Percentiles rank a stretch among this genome's conserved stretches.
Conservation (phyloP, 2,797 vertebrate species). For the Carapus acus region DNA sequence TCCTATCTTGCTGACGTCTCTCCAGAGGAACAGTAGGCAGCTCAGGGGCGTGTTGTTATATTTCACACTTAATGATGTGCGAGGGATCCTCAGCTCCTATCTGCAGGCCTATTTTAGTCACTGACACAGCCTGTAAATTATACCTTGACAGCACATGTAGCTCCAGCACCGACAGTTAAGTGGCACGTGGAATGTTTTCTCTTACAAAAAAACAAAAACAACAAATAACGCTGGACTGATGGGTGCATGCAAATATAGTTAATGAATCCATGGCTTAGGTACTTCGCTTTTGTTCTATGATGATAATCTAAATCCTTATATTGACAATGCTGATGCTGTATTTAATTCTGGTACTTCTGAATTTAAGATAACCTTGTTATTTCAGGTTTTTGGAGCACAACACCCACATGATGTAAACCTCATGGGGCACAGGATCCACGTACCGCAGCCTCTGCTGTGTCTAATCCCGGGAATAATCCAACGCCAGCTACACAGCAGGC, state of each 20-base stretch:
- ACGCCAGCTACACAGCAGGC: background rate
- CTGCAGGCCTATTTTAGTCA: constrained; percentile 63
- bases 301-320: background rate
- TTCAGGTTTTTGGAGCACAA: background rate
- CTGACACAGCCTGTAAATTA: constrained; percentile 58
- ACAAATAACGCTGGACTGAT: constrained; percentile 19
- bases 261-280: background rate
- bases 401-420: background rate
- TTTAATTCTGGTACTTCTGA: background rate
- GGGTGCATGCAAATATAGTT: constrained; percentile 13
- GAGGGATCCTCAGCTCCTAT: constrained; percentile 64
- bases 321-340: background rate
- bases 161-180: constrained; percentile 35
- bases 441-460: background rate
- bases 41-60: constrained; percentile 69
- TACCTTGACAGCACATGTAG: constrained; percentile 44
- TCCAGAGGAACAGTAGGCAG: constrained; percentile 60
- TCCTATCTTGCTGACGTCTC: constrained; percentile 55
- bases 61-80: constrained; percentile 75
- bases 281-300: no score
- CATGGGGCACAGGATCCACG: background rate
- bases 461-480: background rate
- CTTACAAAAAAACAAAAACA: no score
- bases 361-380: background rate
- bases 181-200: constrained; percentile 31